Evolutionary conservation across 2,113 vertebrate species (phyloP).

Genomic region (Motacilla tschutschensis): DNA sequence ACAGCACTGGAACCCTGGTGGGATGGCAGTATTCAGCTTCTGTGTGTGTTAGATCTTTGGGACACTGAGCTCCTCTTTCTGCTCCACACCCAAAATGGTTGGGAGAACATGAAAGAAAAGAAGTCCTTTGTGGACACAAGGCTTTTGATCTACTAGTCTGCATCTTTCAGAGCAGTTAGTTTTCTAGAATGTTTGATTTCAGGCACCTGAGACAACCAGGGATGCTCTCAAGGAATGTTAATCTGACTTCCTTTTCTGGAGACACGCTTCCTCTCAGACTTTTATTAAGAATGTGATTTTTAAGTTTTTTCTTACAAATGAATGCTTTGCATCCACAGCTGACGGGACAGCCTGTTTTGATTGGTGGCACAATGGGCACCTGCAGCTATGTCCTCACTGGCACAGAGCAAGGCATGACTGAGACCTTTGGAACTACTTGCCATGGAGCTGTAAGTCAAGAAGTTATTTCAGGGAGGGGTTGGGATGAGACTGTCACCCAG

Average conservation of each 20-base stretch:
- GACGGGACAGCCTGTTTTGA: conserved; percentile 94
- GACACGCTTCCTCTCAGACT: not conserved
- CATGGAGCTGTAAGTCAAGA: conserved; percentile 89
- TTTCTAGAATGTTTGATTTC: not conserved
- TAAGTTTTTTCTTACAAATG: not conserved
- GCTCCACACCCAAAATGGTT: not conserved
- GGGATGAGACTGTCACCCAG: not conserved
- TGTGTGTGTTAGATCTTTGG: not conserved
- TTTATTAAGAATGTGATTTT: not conserved
- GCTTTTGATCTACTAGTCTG: not conserved
- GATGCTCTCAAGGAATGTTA: not conserved
- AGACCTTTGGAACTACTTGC: conserved; percentile 97
- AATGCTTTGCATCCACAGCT: conserved; percentile 75
- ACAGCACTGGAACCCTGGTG: not conserved
- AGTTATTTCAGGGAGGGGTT: not conserved
- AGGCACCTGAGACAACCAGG: not conserved
- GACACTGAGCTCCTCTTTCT: not conserved
- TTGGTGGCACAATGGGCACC: conserved; percentile 97
- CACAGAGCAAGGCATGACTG: conserved; percentile 95
- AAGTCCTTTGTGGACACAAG: not conserved
- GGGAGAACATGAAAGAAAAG: not conserved
- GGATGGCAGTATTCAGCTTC: not conserved
- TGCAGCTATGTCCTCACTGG: conserved; percentile 97
- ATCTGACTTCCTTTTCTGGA: not conserved
- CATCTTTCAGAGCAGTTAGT: not conserved